Evolutionary conservation across 53 echinoderm and acorn worm species (phyloP).

Genomic region (Echinometra lucunter): DNA sequence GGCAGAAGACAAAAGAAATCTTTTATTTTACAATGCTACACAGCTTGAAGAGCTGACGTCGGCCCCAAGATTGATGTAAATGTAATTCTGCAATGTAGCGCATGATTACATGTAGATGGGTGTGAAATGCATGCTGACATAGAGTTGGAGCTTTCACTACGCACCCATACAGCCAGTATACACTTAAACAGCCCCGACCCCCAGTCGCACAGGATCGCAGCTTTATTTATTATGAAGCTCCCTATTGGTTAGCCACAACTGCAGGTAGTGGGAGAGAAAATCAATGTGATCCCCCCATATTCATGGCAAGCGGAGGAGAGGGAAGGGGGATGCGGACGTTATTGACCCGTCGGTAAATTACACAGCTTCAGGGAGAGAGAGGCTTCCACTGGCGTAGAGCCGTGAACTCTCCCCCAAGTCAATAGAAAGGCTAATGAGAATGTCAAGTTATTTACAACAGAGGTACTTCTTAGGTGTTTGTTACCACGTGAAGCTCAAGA

Average conservation of each 20-base stretch:
- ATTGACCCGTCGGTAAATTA: constrained; percentile 38
- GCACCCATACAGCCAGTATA: not conserved
- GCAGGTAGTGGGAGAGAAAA: constrained; percentile 27
- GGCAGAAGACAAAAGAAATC: not conserved
- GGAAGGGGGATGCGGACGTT: constrained; percentile 27
- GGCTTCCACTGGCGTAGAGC: constrained; percentile 3
- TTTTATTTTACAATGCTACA: not conserved
- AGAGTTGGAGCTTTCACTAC: not conserved
- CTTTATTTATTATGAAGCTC: constrained; percentile 57
- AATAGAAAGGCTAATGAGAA: constrained; percentile 25
- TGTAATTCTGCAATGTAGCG: constrained; percentile 51
- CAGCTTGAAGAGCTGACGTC: not conserved
- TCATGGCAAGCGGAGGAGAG: constrained; percentile 25
- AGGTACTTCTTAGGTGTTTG: constrained; percentile 24
- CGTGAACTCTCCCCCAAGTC: constrained; percentile 3
- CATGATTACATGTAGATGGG: constrained; percentile 30
- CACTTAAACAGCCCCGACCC: constrained; percentile 15
- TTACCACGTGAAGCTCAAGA: not conserved
- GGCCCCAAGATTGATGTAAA: constrained; percentile 35
- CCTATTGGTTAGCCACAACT: constrained; percentile 17
- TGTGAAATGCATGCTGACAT: constrained; percentile 18
- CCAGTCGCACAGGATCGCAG: not conserved
- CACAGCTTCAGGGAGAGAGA: constrained; percentile 27
- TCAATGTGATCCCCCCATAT: constrained; percentile 47
- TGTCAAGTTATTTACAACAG: constrained; percentile 17